Conservation (phyloP, 2,797 vertebrate genomes). For the Cuculus canorus region DNA sequence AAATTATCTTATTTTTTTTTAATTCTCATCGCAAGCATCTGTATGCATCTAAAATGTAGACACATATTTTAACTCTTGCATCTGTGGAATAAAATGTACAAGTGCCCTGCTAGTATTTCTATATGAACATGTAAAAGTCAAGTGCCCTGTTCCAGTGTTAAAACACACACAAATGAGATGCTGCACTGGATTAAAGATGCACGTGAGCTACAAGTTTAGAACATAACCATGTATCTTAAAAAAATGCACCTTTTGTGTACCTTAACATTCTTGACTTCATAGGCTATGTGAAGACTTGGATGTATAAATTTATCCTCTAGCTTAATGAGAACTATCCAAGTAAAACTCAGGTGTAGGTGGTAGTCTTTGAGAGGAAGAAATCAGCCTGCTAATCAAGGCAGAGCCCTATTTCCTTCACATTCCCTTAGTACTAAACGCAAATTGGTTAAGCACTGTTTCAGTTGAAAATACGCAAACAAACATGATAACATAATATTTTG, state of each 20-base stretch:
- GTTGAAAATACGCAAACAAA: neutral
- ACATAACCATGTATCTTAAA: neutral
- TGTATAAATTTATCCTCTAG: neutral
- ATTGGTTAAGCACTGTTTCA: neutral
- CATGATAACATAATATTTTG: neutral
- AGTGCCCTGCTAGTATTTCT: neutral
- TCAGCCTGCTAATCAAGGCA: neutral
- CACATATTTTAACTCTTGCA: constrained; percentile 28
- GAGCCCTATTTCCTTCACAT: neutral
- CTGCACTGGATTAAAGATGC: neutral
- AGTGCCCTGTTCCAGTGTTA: neutral
- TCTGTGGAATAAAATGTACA: neutral
- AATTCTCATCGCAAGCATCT: neutral
- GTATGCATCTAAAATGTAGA: constrained; percentile 7
- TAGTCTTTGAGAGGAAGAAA: neutral
- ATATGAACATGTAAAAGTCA: neutral
- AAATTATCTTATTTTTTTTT: neutral
- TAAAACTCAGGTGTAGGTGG: neutral
- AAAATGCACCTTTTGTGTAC: neutral
- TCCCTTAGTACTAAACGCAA: neutral
- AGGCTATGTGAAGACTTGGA: neutral
- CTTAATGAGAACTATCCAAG: neutral
- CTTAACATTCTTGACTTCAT: neutral
- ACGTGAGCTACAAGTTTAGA: neutral
- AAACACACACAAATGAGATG: neutral